These are phyloP conservation scores for Chelidonichthys spinosus DNA, from an alignment of 2,797 vertebrate genomes.

Conservation along the genomic window DNA sequence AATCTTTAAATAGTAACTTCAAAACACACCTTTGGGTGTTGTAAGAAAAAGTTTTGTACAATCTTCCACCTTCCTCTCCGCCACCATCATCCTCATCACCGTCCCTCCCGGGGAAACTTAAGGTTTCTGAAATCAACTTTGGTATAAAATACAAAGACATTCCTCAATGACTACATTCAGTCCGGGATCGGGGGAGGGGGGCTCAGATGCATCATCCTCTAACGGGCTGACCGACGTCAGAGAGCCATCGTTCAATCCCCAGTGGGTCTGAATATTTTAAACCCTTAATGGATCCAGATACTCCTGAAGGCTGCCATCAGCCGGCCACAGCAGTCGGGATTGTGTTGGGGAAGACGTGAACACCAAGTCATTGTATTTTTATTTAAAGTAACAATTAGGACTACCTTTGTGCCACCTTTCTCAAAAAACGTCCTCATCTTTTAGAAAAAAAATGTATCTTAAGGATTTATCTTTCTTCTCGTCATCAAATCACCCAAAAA, in stretches of 20 bases:
- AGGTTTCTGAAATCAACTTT: slow-evolving; percentile 51
- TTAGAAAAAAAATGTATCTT: no score
- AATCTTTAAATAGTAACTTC: background rate
- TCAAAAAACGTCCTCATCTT: no score
- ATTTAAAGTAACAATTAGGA: no score
- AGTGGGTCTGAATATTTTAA: slow-evolving; percentile 31
- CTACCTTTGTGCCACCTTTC: no score
- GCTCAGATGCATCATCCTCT: slow-evolving; percentile 4
- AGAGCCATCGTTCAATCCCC: background rate
- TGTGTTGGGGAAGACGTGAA: no score
- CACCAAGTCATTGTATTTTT: no score
- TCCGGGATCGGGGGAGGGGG: background rate
- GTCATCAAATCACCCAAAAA: no score
- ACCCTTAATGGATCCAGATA: slow-evolving; percentile 46
- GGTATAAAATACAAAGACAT: slow-evolving; percentile 53
- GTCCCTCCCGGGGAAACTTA: no score
- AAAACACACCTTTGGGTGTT: background rate
- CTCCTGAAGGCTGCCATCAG: background rate
- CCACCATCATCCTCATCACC: background rate
- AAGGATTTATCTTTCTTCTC: no score
- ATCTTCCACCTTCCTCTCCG: no score
- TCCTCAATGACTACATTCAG: slow-evolving; percentile 65
- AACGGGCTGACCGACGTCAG: slow-evolving; percentile 1
- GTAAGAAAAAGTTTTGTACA: background rate
- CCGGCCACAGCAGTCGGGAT: no score